Conservation (phyloP, 2,888 invertebrate species). For the Ernsta delagoae region DNA sequence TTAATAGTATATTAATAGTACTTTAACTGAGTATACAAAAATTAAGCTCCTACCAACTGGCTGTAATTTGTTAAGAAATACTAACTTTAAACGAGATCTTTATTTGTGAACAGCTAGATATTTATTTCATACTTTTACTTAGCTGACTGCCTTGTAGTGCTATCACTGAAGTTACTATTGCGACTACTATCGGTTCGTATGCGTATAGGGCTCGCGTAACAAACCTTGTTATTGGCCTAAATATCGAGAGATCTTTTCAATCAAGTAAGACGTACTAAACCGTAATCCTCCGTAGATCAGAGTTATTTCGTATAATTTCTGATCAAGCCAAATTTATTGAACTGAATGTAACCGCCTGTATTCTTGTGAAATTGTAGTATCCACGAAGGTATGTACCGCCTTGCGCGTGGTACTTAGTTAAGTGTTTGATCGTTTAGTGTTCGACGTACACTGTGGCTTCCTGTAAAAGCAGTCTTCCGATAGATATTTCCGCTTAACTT, state of each 20-base stretch:
- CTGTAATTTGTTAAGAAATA: conserved; percentile 18
- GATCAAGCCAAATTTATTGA: conserved; percentile 81
- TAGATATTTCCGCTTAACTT: conserved; percentile 78
- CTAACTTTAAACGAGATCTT: conserved; percentile 25
- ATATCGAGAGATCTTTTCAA: conserved; percentile 48
- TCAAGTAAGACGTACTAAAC: conserved; percentile 55
- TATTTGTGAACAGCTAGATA: too few species aligned
- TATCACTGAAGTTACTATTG: conserved; percentile 27
- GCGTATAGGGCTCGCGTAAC: conserved; percentile 53
- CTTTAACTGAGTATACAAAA: conserved; percentile 24
- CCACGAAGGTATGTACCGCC: conserved; percentile 75
- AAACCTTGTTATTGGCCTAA: conserved; percentile 59
- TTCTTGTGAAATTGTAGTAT: conserved; percentile 69
- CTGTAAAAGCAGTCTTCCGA: conserved; percentile 83
- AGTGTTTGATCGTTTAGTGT: conserved; percentile 75
- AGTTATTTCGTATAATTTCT: conserved; percentile 63
- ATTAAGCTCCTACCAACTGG: conserved; percentile 20
- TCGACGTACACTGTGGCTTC: conserved; percentile 80
- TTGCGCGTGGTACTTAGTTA: conserved; percentile 77
- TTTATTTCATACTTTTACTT: conserved; percentile 40
- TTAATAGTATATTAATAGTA: too few species aligned
- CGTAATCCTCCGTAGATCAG: conserved; percentile 76
- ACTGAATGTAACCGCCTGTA: conserved; percentile 81
- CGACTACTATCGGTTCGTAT: conserved; percentile 41
- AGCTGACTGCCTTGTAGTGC: conserved; percentile 62